Evolutionary conservation across 2,797 vertebrate genomes (phyloP).

Genomic region (Streptopelia turtur): DNA sequence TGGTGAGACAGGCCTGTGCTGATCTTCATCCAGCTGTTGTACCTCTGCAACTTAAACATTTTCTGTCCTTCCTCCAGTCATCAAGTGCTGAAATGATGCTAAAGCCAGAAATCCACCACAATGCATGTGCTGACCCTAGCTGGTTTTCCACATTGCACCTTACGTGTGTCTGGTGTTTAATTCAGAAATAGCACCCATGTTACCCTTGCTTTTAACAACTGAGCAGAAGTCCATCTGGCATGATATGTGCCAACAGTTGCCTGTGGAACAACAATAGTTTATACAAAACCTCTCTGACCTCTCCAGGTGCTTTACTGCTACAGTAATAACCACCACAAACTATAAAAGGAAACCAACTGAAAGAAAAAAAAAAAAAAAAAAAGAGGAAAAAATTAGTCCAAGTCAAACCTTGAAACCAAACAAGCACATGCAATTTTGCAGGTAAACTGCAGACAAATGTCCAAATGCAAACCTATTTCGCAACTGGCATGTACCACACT

Average conservation of each 20-base stretch:
- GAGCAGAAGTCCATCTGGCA: constrained; percentile 6
- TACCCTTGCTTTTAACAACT: not conserved
- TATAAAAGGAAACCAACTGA: not conserved
- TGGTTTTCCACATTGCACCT: not conserved
- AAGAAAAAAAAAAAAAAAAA: not conserved
- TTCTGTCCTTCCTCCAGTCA: not conserved
- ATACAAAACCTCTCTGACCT: not conserved
- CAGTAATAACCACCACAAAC: not conserved
- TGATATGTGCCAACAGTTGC: not conserved
- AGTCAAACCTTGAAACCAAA: not conserved
- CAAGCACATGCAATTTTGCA: not conserved
- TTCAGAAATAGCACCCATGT: not conserved
- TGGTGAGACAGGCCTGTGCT: not conserved
- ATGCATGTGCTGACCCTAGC: not conserved
- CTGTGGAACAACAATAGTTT: not conserved
- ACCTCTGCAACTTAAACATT: not conserved
- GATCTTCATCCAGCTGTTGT: not conserved
- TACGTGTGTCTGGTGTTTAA: not conserved
- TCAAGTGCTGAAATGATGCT: not conserved
- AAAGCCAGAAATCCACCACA: not conserved
- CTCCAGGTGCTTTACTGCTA: not conserved
- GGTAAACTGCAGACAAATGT: not conserved
- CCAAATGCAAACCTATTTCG: not conserved
- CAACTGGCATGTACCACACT: not conserved
- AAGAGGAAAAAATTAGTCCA: not conserved